phyloP scores from a whole-genome alignment of 1,140 invertebrate genomes.

The Caerostris extrusa region DNA sequence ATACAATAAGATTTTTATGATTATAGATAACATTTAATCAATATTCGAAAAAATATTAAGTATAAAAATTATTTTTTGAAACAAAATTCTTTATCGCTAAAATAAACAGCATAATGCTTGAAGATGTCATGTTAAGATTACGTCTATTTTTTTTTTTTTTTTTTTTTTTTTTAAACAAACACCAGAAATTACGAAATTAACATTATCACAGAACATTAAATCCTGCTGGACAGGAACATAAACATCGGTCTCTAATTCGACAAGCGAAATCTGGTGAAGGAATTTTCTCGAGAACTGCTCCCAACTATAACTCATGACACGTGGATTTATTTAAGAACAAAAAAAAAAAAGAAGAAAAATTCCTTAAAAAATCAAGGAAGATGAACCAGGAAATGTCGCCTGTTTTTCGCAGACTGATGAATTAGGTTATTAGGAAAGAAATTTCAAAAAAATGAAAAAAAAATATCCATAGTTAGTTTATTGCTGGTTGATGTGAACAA shows the following conservation, averaged over 20 bases:
- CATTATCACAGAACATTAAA: too few relatives aligned
- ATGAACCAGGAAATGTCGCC: background rate
- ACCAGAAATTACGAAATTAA: too few relatives aligned
- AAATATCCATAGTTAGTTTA: background rate
- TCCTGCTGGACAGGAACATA: background rate
- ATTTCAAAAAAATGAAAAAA: background rate
- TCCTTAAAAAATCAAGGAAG: slow-evolving; percentile 2
- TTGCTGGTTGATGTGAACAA: background rate
- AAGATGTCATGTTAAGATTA: too few relatives aligned
- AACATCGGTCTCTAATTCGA: background rate
- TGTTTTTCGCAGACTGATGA: background rate
- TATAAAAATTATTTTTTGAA: too few relatives aligned
- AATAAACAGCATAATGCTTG: too few relatives aligned
- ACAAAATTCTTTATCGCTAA: too few relatives aligned
- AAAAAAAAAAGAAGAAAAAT: background rate
- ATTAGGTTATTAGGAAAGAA: slow-evolving; percentile 35
- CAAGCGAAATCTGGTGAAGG: background rate
- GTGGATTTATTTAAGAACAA: background rate
- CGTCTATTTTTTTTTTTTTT: too few relatives aligned
- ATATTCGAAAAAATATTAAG: too few relatives aligned
- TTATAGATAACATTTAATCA: too few relatives aligned
- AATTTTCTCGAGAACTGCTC: background rate
- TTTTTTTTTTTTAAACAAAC: too few relatives aligned
- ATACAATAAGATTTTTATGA: too few relatives aligned
- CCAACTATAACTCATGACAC: background rate